Base-by-base conservation (phyloP, 2,113 vertebrate species). In the Loxodonta africana region DNA sequence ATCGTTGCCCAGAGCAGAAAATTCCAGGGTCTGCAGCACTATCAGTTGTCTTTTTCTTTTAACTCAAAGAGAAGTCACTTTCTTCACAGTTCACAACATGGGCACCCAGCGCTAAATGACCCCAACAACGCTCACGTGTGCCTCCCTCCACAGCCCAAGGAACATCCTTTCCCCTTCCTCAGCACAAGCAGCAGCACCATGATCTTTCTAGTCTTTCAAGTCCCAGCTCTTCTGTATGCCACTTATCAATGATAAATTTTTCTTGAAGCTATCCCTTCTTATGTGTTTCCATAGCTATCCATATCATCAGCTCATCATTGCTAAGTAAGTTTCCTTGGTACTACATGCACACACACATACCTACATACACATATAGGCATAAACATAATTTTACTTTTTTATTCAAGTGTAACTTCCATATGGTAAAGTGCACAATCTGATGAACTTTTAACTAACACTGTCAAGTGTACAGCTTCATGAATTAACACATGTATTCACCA, bases 61-160 rank as follows among this genome's bases (percentile, higher is more conserved):
- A 41, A 63, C 21, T 81, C 28, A 91, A 63, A 80, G 74, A 69
- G 63, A 51, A 83, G 0, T 20, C 41, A 74, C 23, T 60, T 41
- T 48, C 30, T 88, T 95, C 21, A 12, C 15, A 91, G 73, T 60
- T 76, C 0, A 2, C 60, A 30, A 12, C 0, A 30, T 62, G 41
- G 41, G 85, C 7, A 85, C 69, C 9, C 15, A 60, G 33, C 37
- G 14, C 28, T 30, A 46, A 84, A 25, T 12, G 28, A 25, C 4
- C 84, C 28, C 26, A 23, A 4, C 0, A 1, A 77, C 11, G 33
- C 23, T 26, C 8, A 48, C 2, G 2, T 6, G 23, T 48, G 8
- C 51, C 51, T 33, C 8, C 23, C 0, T 17, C 21, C 20, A 46
- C 5, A 65, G 71, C 25, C n/a, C 30, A n/a, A 0, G 8, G 37